Conservation (phyloP, 2,797 vertebrate species). For the Distichodus sexfasciatus region DNA sequence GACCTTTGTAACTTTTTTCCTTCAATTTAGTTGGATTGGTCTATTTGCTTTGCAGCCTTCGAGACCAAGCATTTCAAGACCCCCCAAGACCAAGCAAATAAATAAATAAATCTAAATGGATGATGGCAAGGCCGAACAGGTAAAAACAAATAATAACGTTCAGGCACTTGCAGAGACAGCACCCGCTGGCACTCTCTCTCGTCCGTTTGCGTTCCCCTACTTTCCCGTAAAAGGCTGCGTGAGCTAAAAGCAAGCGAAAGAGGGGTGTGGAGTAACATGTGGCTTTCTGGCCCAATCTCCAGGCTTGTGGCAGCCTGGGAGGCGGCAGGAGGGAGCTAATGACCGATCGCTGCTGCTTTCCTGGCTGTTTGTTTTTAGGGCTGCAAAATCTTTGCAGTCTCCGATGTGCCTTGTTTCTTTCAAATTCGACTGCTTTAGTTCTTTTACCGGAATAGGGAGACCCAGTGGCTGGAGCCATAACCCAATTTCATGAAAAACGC, state of each 20-base stretch:
- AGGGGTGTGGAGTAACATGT: not conserved
- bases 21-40: not conserved
- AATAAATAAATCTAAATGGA: too few relatives aligned
- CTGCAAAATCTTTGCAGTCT: too few relatives aligned
- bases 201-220: not conserved
- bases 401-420: too few relatives aligned
- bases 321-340: conserved; percentile 35
- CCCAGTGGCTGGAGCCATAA: too few relatives aligned
- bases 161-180: not conserved
- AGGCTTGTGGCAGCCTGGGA: not conserved
- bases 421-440: too few relatives aligned
- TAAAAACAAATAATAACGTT: conserved; percentile 11
- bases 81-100: too few relatives aligned
- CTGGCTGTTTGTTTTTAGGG: conserved; percentile 60
- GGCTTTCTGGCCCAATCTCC: conserved; percentile 16
- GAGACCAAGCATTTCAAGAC: too few relatives aligned
- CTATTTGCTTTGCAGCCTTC: conserved; percentile 25
- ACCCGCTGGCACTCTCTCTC: not conserved
- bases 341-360: conserved; percentile 44
- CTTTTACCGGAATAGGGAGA: too few relatives aligned
- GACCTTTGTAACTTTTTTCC: conserved; percentile 44
- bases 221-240: conserved; percentile 13
- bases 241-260: not conserved
- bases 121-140: too few relatives aligned
- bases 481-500: too few relatives aligned